Evolutionary conservation across 1,140 invertebrate species (phyloP).

Genomic region (Mesaphorura yosii): DNA sequence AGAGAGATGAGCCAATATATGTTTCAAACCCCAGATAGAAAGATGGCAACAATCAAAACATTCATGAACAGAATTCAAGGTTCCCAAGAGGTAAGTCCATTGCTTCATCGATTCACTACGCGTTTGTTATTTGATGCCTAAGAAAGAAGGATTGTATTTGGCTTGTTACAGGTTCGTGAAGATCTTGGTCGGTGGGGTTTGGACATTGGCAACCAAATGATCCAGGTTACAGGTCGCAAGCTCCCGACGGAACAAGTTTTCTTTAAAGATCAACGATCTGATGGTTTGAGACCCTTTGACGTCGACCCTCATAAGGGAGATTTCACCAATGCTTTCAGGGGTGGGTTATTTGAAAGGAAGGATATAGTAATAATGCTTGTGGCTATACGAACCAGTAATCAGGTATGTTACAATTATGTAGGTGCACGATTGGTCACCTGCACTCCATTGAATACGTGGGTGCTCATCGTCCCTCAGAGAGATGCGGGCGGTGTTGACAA

Average conservation of each 20-base stretch:
- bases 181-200: constrained; percentile 73
- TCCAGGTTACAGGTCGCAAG: constrained; percentile 50
- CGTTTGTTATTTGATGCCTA: neutral
- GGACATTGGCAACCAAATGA: constrained; percentile 46
- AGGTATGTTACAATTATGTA: constrained; percentile 2
- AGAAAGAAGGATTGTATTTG: neutral
- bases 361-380: neutral
- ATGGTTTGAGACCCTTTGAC: neutral
- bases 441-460: constrained; percentile 19
- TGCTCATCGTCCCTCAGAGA: constrained; percentile 18
- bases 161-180: constrained; percentile 27
- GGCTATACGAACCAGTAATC: neutral
- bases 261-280: constrained; percentile 38
- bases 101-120: neutral
- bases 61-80: constrained; percentile 56
- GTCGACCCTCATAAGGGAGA: constrained; percentile 9
- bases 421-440: neutral
- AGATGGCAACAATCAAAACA: constrained; percentile 50
- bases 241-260: constrained; percentile 53
- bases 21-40: constrained; percentile 58
- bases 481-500: constrained; percentile 12
- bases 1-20: constrained; percentile 65
- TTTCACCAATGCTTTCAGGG: constrained; percentile 14
- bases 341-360: constrained; percentile 1
- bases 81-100: neutral